Base-by-base conservation (phyloP, 2,113 vertebrate genomes). In the Nothoprocta pentlandii region DNA sequence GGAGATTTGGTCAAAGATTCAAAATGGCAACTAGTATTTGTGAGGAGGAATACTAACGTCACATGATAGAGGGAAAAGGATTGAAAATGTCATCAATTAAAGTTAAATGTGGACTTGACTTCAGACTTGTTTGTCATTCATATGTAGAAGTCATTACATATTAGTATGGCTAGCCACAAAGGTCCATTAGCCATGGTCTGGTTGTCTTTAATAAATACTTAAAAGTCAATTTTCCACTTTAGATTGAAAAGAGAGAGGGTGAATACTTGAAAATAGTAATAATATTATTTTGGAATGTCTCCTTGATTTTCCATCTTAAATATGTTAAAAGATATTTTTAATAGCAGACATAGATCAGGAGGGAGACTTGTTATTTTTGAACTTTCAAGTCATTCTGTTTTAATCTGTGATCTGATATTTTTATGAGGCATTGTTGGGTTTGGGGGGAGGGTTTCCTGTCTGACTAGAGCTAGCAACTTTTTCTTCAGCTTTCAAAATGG, bases 361-460 rank as follows among this genome's bases (percentile, higher is more conserved):
- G 28, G 13, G 87, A 83, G 21, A 44, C 32, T 81, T 92, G 30
- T 56, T 93, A 70, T 89, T 96, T 96, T 94, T 97, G 34, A 96
- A 85, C n/a, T 90, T 93, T 85, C 28, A 94, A 93, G 69, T 86
- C 42, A 93, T 90, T 97, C 71, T 90, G 54, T 82, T 97, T 95
- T 94, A 94, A 96, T 94, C 82, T 95, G 87, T 94, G 93, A 95
- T 67, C 32, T 91, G 80, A 95, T 96, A 94, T 87, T 97, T 96
- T 97, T 96, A 96, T 90, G 79, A 96, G 96, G 53, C 42, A 92
- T 93, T 96, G 74, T 81, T 97, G 87, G 61, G 78, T 41, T 87
- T 93, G 49, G 30, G 73, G 53, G 41, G 54, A 90, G 46, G 15
- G 56, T 82, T 97, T 97, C 91, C 93, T 96, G 74, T 87, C 80